These are phyloP conservation scores for Micropterix aruncella DNA, from an alignment of 2,888 invertebrate species.

Conservation along the genomic window DNA sequence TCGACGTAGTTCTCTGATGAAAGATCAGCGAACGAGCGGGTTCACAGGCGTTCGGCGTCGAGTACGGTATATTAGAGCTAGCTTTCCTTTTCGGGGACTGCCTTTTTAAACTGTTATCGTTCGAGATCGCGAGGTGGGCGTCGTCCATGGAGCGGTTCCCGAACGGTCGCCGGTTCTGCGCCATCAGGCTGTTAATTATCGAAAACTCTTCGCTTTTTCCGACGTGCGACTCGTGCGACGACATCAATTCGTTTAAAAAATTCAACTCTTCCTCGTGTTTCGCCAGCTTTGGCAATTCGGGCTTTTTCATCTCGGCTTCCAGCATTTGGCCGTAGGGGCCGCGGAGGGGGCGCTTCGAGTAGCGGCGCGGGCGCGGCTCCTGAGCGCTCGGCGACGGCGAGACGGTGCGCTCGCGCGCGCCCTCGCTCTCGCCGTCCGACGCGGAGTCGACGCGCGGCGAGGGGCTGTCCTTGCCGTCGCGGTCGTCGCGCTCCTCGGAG, in stretches of 20 bases:
- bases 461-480: constrained; percentile 30
- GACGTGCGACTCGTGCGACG: constrained; percentile 13
- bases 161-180: constrained; percentile 12
- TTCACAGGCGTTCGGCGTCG: constrained; percentile 24
- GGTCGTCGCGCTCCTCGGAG: constrained; percentile 60
- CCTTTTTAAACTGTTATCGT: constrained; percentile 11
- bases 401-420: constrained; percentile 38
- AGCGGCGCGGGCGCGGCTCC: constrained; percentile 23
- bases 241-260: constrained; percentile 31
- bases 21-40: constrained; percentile 38
- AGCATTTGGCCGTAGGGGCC: constrained; percentile 72
- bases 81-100: constrained; percentile 43
- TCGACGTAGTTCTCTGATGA: constrained; percentile 67
- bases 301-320: constrained; percentile 68
- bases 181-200: constrained; percentile 16
- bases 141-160: constrained; percentile 37
- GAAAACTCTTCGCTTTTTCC: constrained; percentile 14
- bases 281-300: constrained; percentile 29
- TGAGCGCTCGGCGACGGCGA: constrained; percentile 34
- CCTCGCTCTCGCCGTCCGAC: constrained; percentile 58
- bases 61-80: constrained; percentile 40
- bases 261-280: constrained; percentile 43
- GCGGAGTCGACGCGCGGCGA: constrained; percentile 46
- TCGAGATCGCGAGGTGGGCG: constrained; percentile 17
- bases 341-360: constrained; percentile 59